Percentiles rank a stretch among this genome's conserved stretches.
These are phyloP conservation scores for Rhegmatorhina hoffmannsi DNA, from an alignment of 2,113 vertebrate species.

Conservation along the genomic window DNA sequence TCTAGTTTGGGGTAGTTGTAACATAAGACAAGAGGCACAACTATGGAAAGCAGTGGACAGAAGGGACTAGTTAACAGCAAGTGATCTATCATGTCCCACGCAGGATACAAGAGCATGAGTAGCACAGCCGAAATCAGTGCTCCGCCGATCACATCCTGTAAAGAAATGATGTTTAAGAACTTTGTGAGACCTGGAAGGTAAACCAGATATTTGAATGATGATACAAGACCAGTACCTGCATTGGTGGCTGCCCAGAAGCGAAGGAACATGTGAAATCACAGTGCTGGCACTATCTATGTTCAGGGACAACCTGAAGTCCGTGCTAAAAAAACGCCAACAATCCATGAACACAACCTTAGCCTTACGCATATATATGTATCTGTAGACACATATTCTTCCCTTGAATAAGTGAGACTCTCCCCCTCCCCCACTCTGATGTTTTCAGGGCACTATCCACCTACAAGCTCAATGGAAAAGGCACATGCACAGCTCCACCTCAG, in stretches of 20 bases:
- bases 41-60: slow-evolving; percentile 79
- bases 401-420: not conserved
- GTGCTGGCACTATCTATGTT: rapidly evolving
- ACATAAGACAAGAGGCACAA: slow-evolving; percentile 82
- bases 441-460: not conserved
- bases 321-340: not conserved
- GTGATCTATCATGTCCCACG: slow-evolving; percentile 84
- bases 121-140: slow-evolving; percentile 78
- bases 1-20: slow-evolving; percentile 90
- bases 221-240: not conserved
- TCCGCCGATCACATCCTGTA: slow-evolving; percentile 91
- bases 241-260: rapidly evolving
- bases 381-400: not conserved
- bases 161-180: not conserved
- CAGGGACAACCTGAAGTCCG: not conserved
- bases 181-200: not conserved
- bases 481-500: not conserved
- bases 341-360: rapidly evolving
- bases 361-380: no score
- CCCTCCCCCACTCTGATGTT: not conserved
- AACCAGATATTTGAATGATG: not conserved
- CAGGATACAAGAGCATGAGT: slow-evolving; percentile 79
- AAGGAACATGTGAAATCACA: not conserved
- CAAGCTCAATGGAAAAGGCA: not conserved
- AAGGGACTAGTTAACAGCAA: slow-evolving; percentile 82